A percentile compares a stretch with the other conserved stretches of the same genome.
These are phyloP conservation scores for Drosophila infuscata DNA, from an alignment of 2,888 invertebrate genomes.

Conservation along the genomic window DNA sequence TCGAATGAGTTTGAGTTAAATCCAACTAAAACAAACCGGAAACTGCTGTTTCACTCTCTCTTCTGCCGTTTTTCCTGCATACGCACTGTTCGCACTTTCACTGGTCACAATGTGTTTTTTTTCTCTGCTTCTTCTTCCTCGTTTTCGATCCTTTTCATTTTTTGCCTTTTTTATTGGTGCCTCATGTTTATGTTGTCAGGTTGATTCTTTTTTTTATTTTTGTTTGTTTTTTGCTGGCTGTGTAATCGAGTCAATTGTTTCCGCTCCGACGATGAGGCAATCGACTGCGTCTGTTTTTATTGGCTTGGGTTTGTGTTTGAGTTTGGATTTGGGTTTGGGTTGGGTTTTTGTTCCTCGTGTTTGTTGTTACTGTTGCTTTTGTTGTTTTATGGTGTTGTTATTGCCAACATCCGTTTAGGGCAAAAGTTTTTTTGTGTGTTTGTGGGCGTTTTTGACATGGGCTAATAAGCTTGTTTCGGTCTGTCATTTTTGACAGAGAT, in stretches of 20 bases:
- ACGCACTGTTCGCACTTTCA: conserved; percentile 30
- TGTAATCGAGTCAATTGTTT: conserved; percentile 80
- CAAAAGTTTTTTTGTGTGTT: conserved; percentile 13
- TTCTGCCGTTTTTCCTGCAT: neutral
- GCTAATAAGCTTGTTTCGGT: conserved; percentile 69
- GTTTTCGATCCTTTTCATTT: conserved; percentile 29
- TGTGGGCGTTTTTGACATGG: conserved; percentile 70
- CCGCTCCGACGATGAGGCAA: conserved; percentile 76
- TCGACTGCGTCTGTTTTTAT: conserved; percentile 77
- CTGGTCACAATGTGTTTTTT: conserved; percentile 43
- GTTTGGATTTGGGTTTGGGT: conserved; percentile 35
- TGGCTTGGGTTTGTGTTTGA: conserved; percentile 46
- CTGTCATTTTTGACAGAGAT: conserved; percentile 60
- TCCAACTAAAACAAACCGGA: conserved; percentile 47
- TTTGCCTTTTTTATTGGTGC: conserved; percentile 61
- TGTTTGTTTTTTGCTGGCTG: conserved; percentile 36
- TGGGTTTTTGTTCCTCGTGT: conserved; percentile 28
- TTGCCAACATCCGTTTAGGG: conserved; percentile 70
- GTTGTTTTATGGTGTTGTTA: conserved; percentile 64
- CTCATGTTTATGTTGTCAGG: conserved; percentile 73
- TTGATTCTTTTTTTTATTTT: conserved; percentile 45
- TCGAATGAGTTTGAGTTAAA: conserved; percentile 39
- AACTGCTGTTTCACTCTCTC: neutral
- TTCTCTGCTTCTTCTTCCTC: neutral
- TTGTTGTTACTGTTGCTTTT: conserved; percentile 32